phyloP scores from a whole-genome alignment of 2,113 vertebrate genomes.

The Salvelinus alpinus region DNA sequence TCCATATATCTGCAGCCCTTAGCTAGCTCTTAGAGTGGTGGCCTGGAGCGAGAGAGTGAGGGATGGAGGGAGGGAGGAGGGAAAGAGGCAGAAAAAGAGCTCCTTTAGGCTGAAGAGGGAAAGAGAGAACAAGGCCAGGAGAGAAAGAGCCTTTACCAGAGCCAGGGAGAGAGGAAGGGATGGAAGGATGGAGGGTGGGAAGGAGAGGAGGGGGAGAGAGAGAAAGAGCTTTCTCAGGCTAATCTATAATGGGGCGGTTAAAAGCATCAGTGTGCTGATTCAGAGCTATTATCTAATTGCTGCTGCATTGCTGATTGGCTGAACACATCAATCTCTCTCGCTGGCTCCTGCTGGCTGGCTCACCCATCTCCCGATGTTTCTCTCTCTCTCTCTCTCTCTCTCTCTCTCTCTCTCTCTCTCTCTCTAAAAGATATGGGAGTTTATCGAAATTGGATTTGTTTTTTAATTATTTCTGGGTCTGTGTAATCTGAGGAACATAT shows the following conservation, averaged over 20 bases:
- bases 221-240: constrained; percentile 47
- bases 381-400: background rate
- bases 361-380: background rate
- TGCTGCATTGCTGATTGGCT: constrained; percentile 43
- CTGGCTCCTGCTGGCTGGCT: background rate
- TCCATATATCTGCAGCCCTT: background rate
- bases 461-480: background rate
- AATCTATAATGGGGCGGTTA: constrained; percentile 53
- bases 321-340: constrained; percentile 42
- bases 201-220: background rate
- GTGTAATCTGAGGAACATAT: too few species aligned
- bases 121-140: background rate
- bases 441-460: background rate
- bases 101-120: background rate
- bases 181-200: background rate
- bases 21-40: background rate
- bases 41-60: background rate
- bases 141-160: background rate
- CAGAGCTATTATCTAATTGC: constrained; percentile 62
- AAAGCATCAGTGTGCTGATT: constrained; percentile 55
- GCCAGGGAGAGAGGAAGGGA: background rate
- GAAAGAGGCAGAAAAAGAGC: background rate
- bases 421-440: background rate
- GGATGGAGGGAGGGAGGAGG: background rate
- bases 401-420: background rate